Percentiles rank a stretch among this genome's conserved stretches.
Evolutionary conservation across 2,797 vertebrate species (phyloP).

Genomic region (Jordanella pulchra): DNA sequence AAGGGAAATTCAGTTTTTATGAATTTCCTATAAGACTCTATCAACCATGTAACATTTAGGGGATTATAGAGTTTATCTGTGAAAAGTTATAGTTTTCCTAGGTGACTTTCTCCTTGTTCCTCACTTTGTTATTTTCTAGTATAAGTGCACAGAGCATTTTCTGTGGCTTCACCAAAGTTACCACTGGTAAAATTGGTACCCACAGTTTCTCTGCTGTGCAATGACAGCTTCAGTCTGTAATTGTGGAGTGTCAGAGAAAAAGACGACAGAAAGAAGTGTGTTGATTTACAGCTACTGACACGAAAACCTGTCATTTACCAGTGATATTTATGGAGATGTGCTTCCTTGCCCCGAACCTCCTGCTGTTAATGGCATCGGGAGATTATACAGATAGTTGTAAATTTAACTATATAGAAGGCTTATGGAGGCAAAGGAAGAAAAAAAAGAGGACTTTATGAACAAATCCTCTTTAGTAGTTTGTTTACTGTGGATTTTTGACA

Average conservation of each 20-base stretch:
- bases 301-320: slow-evolving; percentile 40
- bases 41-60: slow-evolving; percentile 19
- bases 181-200: slow-evolving; percentile 49
- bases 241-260: slow-evolving; percentile 26
- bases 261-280: background rate
- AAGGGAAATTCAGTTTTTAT: slow-evolving; percentile 14
- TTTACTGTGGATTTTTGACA: background rate
- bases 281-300: slow-evolving; percentile 27
- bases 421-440: slow-evolving; percentile 8
- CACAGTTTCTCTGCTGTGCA: slow-evolving; percentile 20
- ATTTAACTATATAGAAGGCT: background rate
- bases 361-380: background rate
- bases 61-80: slow-evolving; percentile 28
- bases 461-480: background rate
- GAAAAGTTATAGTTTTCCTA: slow-evolving; percentile 34
- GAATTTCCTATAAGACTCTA: slow-evolving; percentile 13
- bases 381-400: background rate
- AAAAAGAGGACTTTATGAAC: background rate
- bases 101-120: slow-evolving; percentile 31
- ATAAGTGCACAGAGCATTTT: slow-evolving; percentile 1
- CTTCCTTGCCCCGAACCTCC: background rate
- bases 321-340: slow-evolving; percentile 17
- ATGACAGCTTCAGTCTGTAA: slow-evolving; percentile 11
- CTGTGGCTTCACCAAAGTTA: slow-evolving; percentile 14
- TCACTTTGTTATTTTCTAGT: slow-evolving; percentile 20